These are phyloP conservation scores for Zeuzera pyrina DNA, from an alignment of 2,888 invertebrate species.

Conservation along the genomic window DNA sequence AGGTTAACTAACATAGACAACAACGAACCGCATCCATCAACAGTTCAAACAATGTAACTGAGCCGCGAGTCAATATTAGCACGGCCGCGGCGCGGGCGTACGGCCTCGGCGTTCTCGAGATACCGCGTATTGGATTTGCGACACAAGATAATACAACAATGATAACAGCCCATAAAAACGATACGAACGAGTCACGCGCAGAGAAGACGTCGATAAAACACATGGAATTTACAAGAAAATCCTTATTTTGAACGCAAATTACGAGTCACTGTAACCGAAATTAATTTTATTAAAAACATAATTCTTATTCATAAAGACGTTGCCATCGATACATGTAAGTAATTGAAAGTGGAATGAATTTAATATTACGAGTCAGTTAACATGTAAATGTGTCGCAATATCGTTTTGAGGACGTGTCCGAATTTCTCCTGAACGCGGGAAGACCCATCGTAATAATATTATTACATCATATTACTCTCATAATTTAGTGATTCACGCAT, in stretches of 20 bases:
- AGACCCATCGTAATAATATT: constrained; percentile 18
- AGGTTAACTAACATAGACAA: constrained; percentile 25
- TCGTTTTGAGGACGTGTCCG: constrained; percentile 26
- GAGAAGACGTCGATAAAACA: constrained; percentile 14
- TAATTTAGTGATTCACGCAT: constrained; percentile 37
- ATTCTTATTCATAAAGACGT: constrained; percentile 2
- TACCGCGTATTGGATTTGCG: constrained; percentile 11
- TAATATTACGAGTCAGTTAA: constrained; percentile 9
- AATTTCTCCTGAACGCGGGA: constrained; percentile 29
- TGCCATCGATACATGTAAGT: constrained; percentile 1
- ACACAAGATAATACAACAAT: constrained; percentile 4
- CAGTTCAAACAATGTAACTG: constrained; percentile 48
- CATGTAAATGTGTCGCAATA: constrained; percentile 20
- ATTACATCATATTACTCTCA: constrained; percentile 33
- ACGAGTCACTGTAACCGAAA: background rate
- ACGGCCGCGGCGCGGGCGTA: constrained; percentile 18
- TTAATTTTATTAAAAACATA: background rate
- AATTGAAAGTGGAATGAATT: constrained; percentile 15
- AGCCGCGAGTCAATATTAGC: constrained; percentile 47
- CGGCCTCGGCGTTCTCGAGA: constrained; percentile 12
- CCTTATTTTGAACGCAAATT: background rate
- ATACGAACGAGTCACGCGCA: constrained; percentile 15
- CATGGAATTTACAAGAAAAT: constrained; percentile 12
- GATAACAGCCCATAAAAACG: constrained; percentile 6
- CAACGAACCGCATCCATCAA: constrained; percentile 49